Conservation (phyloP, 2,888 invertebrate genomes). For the Oligia strigilis region DNA sequence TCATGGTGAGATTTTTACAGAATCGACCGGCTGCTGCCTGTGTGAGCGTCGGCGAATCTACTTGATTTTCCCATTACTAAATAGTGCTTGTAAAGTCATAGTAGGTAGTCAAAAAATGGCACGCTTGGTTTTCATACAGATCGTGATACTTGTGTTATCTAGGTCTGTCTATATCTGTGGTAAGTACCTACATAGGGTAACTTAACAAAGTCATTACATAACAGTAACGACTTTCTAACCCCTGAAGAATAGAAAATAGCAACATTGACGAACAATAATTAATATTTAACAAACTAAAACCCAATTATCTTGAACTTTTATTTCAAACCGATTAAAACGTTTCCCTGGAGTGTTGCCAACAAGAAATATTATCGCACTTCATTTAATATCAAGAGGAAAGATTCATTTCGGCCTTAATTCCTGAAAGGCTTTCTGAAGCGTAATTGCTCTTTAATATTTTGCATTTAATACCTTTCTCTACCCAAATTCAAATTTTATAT, state of each 20-base stretch:
- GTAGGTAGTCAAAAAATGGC: no score
- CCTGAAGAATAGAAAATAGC: neutral
- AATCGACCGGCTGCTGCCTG: no score
- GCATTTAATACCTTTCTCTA: conserved; percentile 18
- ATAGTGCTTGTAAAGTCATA: no score
- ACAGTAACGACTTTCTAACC: neutral
- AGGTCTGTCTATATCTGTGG: no score
- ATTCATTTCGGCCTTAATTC: conserved; percentile 29
- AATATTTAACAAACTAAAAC: neutral
- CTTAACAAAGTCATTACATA: neutral
- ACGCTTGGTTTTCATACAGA: no score
- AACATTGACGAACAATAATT: neutral
- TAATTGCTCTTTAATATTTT: conserved; percentile 49
- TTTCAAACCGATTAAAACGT: conserved; percentile 19
- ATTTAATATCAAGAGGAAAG: conserved; percentile 30
- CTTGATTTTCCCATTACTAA: no score
- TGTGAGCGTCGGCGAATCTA: no score
- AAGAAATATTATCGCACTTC: conserved; percentile 36
- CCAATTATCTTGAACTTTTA: neutral
- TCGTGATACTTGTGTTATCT: no score
- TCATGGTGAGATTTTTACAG: no score
- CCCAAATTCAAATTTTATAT: no score
- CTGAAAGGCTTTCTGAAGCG: neutral
- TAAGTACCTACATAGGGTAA: neutral
- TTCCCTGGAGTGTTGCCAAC: conserved; percentile 18